A percentile compares a stretch with the other conserved stretches of the same genome.
Evolutionary conservation across 1,140 invertebrate species (phyloP).

Genomic region (Maniola jurtina): DNA sequence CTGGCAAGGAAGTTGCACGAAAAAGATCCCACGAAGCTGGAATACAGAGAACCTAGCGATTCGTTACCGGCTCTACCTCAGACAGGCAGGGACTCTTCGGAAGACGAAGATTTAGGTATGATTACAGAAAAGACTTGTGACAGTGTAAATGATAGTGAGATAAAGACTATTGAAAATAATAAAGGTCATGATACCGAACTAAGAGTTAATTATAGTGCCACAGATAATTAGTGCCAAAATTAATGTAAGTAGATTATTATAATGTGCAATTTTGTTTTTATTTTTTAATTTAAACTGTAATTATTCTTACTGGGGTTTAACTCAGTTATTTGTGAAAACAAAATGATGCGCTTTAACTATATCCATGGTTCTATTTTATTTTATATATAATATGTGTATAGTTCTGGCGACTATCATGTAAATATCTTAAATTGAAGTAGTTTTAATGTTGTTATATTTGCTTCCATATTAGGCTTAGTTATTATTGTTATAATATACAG

Average conservation of each 20-base stretch:
- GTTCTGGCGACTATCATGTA: constrained; percentile 63
- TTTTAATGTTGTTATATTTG: constrained; percentile 74
- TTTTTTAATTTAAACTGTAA: constrained; percentile 72
- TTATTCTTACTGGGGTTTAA: constrained; percentile 65
- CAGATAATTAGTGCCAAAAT: constrained; percentile 80
- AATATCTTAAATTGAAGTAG: constrained; percentile 67
- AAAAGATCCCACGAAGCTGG: constrained; percentile 87
- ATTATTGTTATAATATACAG: constrained; percentile 61
- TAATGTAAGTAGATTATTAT: constrained; percentile 78
- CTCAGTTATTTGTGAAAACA: constrained; percentile 68
- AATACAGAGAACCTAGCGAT: constrained; percentile 79
- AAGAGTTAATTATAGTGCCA: constrained; percentile 78
- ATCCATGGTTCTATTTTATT: constrained; percentile 63
- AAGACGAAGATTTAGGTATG: constrained; percentile 65
- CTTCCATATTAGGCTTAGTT: constrained; percentile 71
- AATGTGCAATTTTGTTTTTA: constrained; percentile 78
- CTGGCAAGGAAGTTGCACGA: constrained; percentile 91
- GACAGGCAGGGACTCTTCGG: constrained; percentile 62
- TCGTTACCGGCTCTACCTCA: constrained; percentile 37
- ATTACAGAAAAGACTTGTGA: constrained; percentile 54
- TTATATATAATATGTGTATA: constrained; percentile 42
- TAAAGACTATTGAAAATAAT: constrained; percentile 68
- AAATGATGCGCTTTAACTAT: constrained; percentile 75
- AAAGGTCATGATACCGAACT: constrained; percentile 65
- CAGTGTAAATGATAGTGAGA: constrained; percentile 63